A percentile compares a stretch with the other conserved stretches of the same genome.
Evolutionary conservation across 2,113 vertebrate species (phyloP).

Genomic region (Clupea harengus): DNA sequence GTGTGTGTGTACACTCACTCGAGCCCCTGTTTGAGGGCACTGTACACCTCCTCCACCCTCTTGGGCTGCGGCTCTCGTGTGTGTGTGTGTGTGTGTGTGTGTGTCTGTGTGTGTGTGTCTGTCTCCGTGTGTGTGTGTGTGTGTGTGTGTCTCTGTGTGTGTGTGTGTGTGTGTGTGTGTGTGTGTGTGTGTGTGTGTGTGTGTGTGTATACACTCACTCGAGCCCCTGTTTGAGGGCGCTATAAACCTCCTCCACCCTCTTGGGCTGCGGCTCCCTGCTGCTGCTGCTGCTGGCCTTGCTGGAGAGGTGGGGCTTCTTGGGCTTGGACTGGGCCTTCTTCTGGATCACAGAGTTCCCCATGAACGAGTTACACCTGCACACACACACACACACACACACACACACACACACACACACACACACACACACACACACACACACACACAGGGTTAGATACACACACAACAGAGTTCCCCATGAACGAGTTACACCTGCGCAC

Average conservation of each 20-base stretch:
- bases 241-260: slow-evolving; percentile 89
- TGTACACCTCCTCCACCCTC: no score
- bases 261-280: slow-evolving; percentile 88
- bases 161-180: not conserved
- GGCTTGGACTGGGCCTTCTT: slow-evolving; percentile 94
- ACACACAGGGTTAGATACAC: not conserved
- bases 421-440: not conserved
- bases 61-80: no score
- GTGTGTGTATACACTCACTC: slow-evolving; percentile 76
- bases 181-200: not conserved
- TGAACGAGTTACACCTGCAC: slow-evolving; percentile 93
- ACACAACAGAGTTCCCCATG: slow-evolving; percentile 2
- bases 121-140: not conserved
- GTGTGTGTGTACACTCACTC: not conserved
- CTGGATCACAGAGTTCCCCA: slow-evolving; percentile 85
- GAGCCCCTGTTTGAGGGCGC: slow-evolving; percentile 88
- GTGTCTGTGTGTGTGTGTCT: not conserved
- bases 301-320: slow-evolving; percentile 89
- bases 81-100: not conserved
- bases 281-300: slow-evolving; percentile 84
- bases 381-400: slow-evolving; percentile 36
- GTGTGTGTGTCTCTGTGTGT: not conserved
- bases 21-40: no score
- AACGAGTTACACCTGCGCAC: not conserved
- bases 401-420: not conserved